Base-by-base conservation (phyloP, 1,140 invertebrate genomes). In the Drosophila auraria region DNA sequence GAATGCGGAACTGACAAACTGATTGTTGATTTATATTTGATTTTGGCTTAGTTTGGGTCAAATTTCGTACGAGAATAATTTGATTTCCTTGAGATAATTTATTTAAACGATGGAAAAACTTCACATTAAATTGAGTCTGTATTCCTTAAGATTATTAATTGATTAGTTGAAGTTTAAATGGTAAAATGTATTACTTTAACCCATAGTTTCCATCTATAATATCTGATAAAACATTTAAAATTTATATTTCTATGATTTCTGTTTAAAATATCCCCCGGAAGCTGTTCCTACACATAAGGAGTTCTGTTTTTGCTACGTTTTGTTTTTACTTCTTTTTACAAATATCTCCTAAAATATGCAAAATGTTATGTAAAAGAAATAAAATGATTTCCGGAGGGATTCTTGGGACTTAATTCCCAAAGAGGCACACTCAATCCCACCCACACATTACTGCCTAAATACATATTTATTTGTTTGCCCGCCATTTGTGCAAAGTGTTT, bases 401-500 rank as follows among this genome's bases (percentile, higher is more conserved):
- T 23, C 11, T n/a, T 50, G 14, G 8, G 20, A 8, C 4, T 38
- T 49, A 47, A 47, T 17, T 27, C 47, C 20, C 33, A 20, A 47
- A 36, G 25, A 71, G n/a, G 23, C 57, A 20, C 20, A 23, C 38
- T 38, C 60, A 50, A 64, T 36, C 12, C 38, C 56, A 9, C 49
- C 40, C 60, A n/a, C 40, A 51, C 63, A 61, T 68, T 66, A 9
- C 25, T 8, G 42, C 59, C 66, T 36, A 51, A 80, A 80, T 80
- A 73, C 80, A 76, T 83, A 80, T 87, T 80, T 87, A 87, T 87
- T 89, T 87, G 81, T 83, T 76, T 70, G 59, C 60, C 63, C 25
- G 75, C 66, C 80, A 87, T 87, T 87, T 89, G 77, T 66, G 82
- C 65, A 89, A 87, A 89, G 69, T 89, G 84, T 87, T 87, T 90